Conservation (phyloP, 2,888 invertebrate genomes). For the Dryomyza anilis region DNA sequence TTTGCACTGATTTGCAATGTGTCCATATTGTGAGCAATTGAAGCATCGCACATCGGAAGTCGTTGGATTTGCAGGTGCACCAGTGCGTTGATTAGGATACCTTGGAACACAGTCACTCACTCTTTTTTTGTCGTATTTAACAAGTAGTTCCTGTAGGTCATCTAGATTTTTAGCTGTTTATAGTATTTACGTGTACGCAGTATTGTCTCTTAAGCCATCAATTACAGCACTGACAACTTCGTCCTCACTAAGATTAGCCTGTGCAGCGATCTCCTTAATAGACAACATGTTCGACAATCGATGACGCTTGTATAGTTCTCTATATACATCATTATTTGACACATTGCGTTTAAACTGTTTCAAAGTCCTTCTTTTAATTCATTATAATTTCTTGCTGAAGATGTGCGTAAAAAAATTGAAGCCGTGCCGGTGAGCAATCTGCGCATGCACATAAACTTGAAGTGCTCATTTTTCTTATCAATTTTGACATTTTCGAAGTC, state of each 20-base stretch:
- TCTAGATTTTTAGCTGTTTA: too few relatives aligned
- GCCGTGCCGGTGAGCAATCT: background rate
- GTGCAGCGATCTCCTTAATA: slow-evolving; percentile 27
- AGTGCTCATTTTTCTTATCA: background rate
- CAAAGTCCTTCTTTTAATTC: background rate
- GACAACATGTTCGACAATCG: slow-evolving; percentile 19
- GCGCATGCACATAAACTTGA: background rate
- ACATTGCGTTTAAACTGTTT: slow-evolving; percentile 13
- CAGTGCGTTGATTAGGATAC: background rate
- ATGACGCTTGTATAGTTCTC: slow-evolving; percentile 12
- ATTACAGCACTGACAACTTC: slow-evolving; percentile 23
- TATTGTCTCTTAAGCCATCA: slow-evolving; percentile 24
- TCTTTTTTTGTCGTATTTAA: slow-evolving; percentile 16
- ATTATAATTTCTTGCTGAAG: background rate
- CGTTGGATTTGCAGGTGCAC: background rate
- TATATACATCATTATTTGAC: slow-evolving; percentile 18
- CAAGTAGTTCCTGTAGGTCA: slow-evolving; percentile 18
- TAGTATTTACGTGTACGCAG: slow-evolving; percentile 18
- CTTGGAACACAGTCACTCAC: slow-evolving; percentile 12
- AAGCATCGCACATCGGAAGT: slow-evolving; percentile 15
- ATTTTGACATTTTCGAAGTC: slow-evolving; percentile 14
- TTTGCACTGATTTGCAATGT: slow-evolving; percentile 9
- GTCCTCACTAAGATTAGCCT: slow-evolving; percentile 19
- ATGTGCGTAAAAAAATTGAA: background rate
- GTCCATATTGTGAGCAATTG: slow-evolving; percentile 27